phyloP scores from a whole-genome alignment of 2,797 vertebrate species.

The Simalia tracyae region DNA sequence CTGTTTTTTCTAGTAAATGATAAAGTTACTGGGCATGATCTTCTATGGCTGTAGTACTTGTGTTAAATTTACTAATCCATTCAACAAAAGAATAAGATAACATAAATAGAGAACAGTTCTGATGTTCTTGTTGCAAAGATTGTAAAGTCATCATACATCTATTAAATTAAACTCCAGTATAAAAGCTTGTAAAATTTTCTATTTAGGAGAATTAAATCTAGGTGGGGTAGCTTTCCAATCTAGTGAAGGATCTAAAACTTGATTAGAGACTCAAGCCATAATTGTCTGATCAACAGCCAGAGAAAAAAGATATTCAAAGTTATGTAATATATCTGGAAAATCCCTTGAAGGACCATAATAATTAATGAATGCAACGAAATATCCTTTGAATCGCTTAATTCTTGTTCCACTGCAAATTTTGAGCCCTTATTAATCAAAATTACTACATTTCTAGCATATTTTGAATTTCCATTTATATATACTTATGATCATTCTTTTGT shows the following conservation, averaged over 20 bases:
- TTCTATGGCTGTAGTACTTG: not conserved
- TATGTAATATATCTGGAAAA: not conserved
- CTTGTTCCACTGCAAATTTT: not conserved
- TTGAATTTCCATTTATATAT: not conserved
- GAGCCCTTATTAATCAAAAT: not conserved
- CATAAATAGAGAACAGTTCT: not conserved
- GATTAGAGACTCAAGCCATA: not conserved
- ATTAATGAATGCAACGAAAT: not conserved
- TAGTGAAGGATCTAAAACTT: not conserved
- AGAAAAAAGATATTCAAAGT: not conserved
- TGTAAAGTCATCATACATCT: not conserved
- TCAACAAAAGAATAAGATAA: not conserved
- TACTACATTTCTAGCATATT: not conserved
- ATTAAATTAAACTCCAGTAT: not conserved
- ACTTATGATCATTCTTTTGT: not conserved
- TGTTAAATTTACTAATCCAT: not conserved
- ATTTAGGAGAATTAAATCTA: not conserved
- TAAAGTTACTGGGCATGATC: not conserved
- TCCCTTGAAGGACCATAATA: not conserved
- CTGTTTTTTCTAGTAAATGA: not conserved
- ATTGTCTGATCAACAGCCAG: not conserved
- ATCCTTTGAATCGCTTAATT: not conserved
- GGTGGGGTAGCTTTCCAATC: not conserved
- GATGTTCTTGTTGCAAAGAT: not conserved
- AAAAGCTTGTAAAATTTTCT: not conserved